Conservation (phyloP, 2,888 invertebrate species). For the Cataglyphis rosenhaueri region DNA sequence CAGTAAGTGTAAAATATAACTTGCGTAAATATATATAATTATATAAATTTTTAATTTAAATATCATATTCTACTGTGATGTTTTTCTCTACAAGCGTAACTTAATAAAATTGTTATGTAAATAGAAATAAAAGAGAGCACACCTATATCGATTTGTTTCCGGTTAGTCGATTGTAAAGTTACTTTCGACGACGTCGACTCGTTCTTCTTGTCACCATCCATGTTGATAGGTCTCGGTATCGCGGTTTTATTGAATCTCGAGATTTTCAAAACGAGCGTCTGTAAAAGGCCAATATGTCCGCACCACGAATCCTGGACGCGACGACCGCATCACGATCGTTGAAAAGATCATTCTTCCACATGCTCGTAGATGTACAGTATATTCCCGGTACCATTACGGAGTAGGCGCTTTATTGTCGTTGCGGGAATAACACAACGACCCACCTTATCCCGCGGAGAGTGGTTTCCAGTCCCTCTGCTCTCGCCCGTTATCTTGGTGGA, state of each 20-base stretch:
- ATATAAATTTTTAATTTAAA: neutral
- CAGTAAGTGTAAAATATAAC: neutral
- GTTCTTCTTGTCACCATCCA: neutral
- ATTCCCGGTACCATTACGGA: slow-evolving; percentile 24
- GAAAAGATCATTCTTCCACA: slow-evolving; percentile 46
- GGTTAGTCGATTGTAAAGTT: slow-evolving; percentile 10
- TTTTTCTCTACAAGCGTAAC: neutral
- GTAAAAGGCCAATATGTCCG: slow-evolving; percentile 22
- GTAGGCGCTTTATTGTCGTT: slow-evolving; percentile 64
- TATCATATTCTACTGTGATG: neutral
- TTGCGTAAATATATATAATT: neutral
- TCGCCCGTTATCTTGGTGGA: slow-evolving; percentile 79
- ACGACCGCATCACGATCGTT: slow-evolving; percentile 39
- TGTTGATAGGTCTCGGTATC: neutral
- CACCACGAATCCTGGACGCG: slow-evolving; percentile 20
- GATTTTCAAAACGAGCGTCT: slow-evolving; percentile 28
- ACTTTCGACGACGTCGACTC: neutral
- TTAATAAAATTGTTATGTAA: neutral
- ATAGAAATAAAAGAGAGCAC: neutral
- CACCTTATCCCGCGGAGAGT: slow-evolving; percentile 74
- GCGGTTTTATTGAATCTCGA: slow-evolving; percentile 38
- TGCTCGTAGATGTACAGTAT: slow-evolving; percentile 23
- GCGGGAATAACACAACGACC: slow-evolving; percentile 58
- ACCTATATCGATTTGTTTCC: neutral
- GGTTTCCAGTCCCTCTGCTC: slow-evolving; percentile 74